Evolutionary conservation across 2,113 vertebrate genomes (phyloP), one percentile per base, ranked within the genome.

Genomic region (Bubo scandiacus): DNA sequence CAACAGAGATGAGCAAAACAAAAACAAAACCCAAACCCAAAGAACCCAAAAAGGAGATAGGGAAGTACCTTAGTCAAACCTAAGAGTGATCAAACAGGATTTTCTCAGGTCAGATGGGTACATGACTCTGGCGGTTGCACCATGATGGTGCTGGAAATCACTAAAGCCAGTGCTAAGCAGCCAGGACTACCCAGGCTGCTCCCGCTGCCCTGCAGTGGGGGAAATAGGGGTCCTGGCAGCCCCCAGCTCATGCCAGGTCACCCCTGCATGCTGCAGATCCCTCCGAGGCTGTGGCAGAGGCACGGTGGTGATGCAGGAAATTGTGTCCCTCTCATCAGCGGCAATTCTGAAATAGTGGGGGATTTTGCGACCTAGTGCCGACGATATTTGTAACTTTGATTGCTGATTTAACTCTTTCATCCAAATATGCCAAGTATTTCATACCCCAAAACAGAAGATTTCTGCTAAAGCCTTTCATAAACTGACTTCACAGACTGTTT

Each of bases 371-470:
- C 63, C 15, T 19, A 16, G 47, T n/a, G 38, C 22, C 3, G 4
- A 10, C 1, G 10, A 27, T 23, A 58, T 68, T 38, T 11, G 0
- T 38, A 21, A 82, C 42, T 80, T 61, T 55, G 81, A 81, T 58
- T 80, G 42, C 70, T 30, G 84, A 77, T 82, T 92, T 81, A 77
- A 67, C 29, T 62, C 62, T 62, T 77, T 19, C 6, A 12, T 38
- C 73, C 71, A 88, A 96, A 94, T 83, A 95, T 70, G 81, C 42
- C 82, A 95, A 94, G 77, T n/a, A 88, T 87, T 96, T 85, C 59
- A 54, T 90, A 62, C 1, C 23, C 38, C 34, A 91, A 92, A 92
- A 88, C 42, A 77, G 45, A 55, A 51, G 81, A 87, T 94, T 96
- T 80, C 66, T 74, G 6, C 81, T 70, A 90, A 95, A 94, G 71